Percentiles rank a stretch among this genome's conserved stretches.
These are phyloP conservation scores for Andrena cerasifolii DNA, from an alignment of 1,140 invertebrate species.

Conservation along the genomic window DNA sequence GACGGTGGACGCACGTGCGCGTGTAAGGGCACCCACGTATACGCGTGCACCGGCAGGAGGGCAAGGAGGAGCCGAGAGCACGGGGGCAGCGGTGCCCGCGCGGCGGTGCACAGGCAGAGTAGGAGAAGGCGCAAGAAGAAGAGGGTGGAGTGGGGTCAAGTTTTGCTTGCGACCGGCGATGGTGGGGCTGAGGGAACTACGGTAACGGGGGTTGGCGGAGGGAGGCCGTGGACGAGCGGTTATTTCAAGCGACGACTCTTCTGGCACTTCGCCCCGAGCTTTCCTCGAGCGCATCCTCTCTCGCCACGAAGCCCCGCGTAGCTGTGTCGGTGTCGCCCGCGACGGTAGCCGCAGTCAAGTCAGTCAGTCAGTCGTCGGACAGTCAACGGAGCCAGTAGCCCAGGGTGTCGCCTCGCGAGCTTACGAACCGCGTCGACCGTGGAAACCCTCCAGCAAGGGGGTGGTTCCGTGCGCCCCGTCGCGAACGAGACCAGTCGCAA, in stretches of 20 bases:
- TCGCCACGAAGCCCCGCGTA: constrained; percentile 49
- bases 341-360: constrained; percentile 49
- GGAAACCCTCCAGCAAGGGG: too few species aligned
- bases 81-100: not conserved
- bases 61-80: too few species aligned
- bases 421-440: too few species aligned
- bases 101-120: not conserved
- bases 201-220: constrained; percentile 63
- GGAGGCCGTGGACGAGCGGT: constrained; percentile 77
- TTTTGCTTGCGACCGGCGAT: constrained; percentile 48
- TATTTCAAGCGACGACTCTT: constrained; percentile 80
- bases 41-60: too few species aligned
- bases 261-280: constrained; percentile 80
- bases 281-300: constrained; percentile 78
- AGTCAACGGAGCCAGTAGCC: not conserved
- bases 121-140: not conserved
- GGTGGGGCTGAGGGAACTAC: constrained; percentile 45
- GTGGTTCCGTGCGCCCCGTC: too few species aligned
- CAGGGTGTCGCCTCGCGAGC: too few species aligned
- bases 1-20: constrained; percentile 37
- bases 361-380: not conserved
- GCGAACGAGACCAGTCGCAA: too few species aligned
- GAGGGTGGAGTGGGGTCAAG: constrained; percentile 44
- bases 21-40: too few species aligned
- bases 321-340: constrained; percentile 59